A percentile compares a stretch with the other conserved stretches of the same genome.
Evolutionary conservation across 2,888 invertebrate genomes (phyloP).

Genomic region (Tenthredo livida): DNA sequence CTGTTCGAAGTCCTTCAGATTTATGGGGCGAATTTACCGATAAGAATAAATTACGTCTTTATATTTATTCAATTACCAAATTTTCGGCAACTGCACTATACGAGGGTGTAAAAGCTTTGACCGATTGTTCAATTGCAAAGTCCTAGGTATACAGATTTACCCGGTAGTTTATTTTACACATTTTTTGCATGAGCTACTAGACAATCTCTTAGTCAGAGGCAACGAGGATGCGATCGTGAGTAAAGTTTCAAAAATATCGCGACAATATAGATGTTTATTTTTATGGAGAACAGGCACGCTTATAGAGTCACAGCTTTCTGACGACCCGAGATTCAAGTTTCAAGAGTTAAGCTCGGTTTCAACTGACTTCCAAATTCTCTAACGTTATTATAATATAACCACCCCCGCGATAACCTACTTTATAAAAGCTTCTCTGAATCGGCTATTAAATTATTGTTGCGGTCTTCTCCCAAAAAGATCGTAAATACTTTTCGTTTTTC

Average conservation of each 20-base stretch:
- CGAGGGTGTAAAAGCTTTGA: neutral
- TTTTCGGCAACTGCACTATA: neutral
- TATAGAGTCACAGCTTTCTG: slow-evolving; percentile 10
- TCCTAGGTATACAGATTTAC: neutral
- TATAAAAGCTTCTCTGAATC: slow-evolving; percentile 32
- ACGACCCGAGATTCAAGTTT: slow-evolving; percentile 17
- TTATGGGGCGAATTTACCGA: slow-evolving; percentile 62
- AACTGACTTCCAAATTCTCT: slow-evolving; percentile 1
- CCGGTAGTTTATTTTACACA: neutral
- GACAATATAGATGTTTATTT: neutral
- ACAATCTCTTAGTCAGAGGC: neutral
- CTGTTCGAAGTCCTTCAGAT: slow-evolving; percentile 59
- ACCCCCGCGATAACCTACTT: slow-evolving; percentile 15
- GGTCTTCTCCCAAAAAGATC: neutral
- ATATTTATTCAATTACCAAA: slow-evolving; percentile 26
- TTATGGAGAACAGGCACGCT: slow-evolving; percentile 21
- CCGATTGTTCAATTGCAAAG: neutral
- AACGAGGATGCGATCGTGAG: neutral
- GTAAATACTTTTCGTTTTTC: neutral
- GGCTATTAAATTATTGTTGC: slow-evolving; percentile 18
- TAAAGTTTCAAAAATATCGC: neutral
- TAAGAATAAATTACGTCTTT: slow-evolving; percentile 26
- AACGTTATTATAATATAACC: neutral
- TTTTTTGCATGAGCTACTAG: neutral
- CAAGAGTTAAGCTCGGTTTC: neutral